Conservation (phyloP, 2,113 vertebrate genomes). For the Oncorhynchus mykiss region DNA sequence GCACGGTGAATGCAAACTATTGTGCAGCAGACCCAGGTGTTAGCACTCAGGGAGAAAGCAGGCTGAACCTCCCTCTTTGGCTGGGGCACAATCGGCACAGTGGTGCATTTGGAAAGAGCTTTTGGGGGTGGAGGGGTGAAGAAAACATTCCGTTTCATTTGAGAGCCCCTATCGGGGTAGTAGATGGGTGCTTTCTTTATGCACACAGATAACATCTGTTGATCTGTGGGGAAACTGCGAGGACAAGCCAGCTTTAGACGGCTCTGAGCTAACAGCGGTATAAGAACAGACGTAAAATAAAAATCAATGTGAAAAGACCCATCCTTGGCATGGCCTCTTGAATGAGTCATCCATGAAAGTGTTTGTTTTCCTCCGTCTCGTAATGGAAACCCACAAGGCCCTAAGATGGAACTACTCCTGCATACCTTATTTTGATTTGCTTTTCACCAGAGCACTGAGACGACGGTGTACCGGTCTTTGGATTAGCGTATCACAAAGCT, state of each 20-base stretch:
- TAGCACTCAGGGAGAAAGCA: slow-evolving; percentile 22
- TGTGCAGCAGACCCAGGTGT: slow-evolving; percentile 1
- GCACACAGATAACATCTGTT: not conserved
- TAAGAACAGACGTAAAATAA: slow-evolving; percentile 21
- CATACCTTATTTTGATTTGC: slow-evolving; percentile 55
- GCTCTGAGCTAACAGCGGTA: not conserved
- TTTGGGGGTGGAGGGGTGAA: slow-evolving; percentile 3
- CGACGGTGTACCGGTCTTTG: slow-evolving; percentile 52
- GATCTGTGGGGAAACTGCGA: not conserved
- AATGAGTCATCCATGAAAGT: slow-evolving; percentile 50
- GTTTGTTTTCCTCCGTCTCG: slow-evolving; percentile 51
- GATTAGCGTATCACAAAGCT: slow-evolving; percentile 51
- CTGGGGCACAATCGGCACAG: slow-evolving; percentile 25
- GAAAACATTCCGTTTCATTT: slow-evolving; percentile 13
- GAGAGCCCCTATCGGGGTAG: not conserved
- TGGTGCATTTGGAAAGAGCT: slow-evolving; percentile 36
- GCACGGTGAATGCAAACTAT: slow-evolving; percentile 25
- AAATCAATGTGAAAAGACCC: slow-evolving; percentile 15
- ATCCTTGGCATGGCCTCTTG: slow-evolving; percentile 12
- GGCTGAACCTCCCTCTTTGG: slow-evolving; percentile 12
- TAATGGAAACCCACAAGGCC: slow-evolving; percentile 43
- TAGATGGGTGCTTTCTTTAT: not conserved
- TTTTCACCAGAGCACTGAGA: slow-evolving; percentile 8
- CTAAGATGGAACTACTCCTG: slow-evolving; percentile 28
- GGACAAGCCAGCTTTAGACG: not conserved